These are phyloP conservation scores for Melipona bicolor DNA, from an alignment of 2,888 invertebrate genomes.

Conservation along the genomic window DNA sequence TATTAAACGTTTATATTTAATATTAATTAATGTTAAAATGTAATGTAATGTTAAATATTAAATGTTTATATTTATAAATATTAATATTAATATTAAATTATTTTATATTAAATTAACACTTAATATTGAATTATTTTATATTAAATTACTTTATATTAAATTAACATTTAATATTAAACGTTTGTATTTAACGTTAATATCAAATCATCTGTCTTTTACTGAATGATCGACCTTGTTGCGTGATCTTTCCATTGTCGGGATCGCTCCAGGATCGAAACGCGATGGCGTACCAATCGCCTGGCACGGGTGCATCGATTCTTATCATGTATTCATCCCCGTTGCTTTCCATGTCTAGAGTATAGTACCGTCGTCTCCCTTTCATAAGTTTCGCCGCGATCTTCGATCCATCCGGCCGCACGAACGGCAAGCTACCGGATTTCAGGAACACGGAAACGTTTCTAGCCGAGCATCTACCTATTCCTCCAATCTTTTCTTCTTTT, in stretches of 20 bases:
- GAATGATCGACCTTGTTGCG: constrained; percentile 88
- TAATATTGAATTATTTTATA: too few species aligned
- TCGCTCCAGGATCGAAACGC: constrained; percentile 92
- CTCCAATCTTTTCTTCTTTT: constrained; percentile 84
- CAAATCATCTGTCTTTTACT: not conserved
- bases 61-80: too few species aligned
- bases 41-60: too few species aligned
- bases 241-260: constrained; percentile 89
- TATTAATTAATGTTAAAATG: too few species aligned
- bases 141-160: too few species aligned
- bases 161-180: too few species aligned
- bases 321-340: constrained; percentile 87
- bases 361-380: constrained; percentile 84
- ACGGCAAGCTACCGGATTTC: constrained; percentile 93
- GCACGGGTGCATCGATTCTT: constrained; percentile 87
- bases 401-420: constrained; percentile 92
- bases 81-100: too few species aligned
- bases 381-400: constrained; percentile 89
- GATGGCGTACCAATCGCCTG: constrained; percentile 92
- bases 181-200: not conserved
- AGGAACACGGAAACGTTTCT: constrained; percentile 89
- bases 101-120: too few species aligned
- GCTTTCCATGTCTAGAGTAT: constrained; percentile 87
- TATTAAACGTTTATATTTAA: not conserved
- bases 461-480: constrained; percentile 86